Evolutionary conservation across 30 jellyfish, hydroid and myxozoan genomes (phyloP).

Genomic region (Calvadosia cruxmelitensis): DNA sequence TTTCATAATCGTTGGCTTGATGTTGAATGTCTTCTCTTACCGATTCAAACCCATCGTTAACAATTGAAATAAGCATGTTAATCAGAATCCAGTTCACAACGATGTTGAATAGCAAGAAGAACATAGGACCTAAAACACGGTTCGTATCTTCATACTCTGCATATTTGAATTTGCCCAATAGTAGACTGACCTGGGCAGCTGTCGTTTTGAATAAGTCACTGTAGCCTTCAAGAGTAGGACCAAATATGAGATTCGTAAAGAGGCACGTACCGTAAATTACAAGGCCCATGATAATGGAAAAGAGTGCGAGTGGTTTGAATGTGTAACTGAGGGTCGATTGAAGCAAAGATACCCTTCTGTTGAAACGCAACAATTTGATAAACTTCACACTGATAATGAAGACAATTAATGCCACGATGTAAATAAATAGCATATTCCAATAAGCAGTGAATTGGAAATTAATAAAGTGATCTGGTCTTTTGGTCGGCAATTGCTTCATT

Average conservation of each 20-base stretch:
- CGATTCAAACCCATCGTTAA: constrained; percentile 69
- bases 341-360: constrained; percentile 75
- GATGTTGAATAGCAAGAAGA: constrained; percentile 63
- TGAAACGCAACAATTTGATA: constrained; percentile 76
- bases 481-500: constrained; percentile 56
- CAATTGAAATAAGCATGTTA: constrained; percentile 79
- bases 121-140: constrained; percentile 87
- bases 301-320: constrained; percentile 82
- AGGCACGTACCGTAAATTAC: constrained; percentile 40
- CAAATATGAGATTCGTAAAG: constrained; percentile 43
- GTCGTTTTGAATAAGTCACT: constrained; percentile 54
- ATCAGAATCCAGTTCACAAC: constrained; percentile 84
- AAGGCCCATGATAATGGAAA: constrained; percentile 72
- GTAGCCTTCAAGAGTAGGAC: constrained; percentile 67
- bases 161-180: constrained; percentile 86
- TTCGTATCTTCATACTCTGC: constrained; percentile 67
- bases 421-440: constrained; percentile 63
- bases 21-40: constrained; percentile 39
- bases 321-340: constrained; percentile 77
- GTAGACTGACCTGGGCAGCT: constrained; percentile 75
- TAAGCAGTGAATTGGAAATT: constrained; percentile 92
- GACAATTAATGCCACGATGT: constrained; percentile 65
- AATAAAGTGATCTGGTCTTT: constrained; percentile 59
- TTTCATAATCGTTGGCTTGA: constrained; percentile 87
- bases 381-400: constrained; percentile 81